Evolutionary conservation across 2,113 vertebrate species (phyloP).

Genomic region (Gopherus flavomarginatus): DNA sequence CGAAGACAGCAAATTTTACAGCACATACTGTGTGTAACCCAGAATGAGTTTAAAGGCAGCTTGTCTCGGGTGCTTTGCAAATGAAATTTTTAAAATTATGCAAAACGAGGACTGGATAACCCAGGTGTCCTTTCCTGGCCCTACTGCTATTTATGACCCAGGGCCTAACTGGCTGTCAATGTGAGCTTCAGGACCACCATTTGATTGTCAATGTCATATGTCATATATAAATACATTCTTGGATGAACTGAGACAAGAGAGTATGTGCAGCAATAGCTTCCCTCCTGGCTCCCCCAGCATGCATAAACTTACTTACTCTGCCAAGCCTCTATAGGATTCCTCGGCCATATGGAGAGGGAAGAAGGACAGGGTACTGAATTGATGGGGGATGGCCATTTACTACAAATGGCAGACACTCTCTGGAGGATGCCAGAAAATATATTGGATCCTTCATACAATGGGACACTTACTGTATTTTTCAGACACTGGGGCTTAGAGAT

Average conservation of each 20-base stretch:
- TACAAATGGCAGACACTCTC: neutral
- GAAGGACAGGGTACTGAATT: neutral
- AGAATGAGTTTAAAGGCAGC: neutral
- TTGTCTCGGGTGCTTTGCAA: slow-evolving; percentile 1
- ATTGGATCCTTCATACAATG: neutral
- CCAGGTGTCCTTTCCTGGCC: slow-evolving; percentile 25
- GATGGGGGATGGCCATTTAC: neutral
- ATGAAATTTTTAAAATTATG: slow-evolving; percentile 10
- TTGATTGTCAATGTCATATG: slow-evolving; percentile 18
- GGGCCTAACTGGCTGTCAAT: slow-evolving; percentile 50
- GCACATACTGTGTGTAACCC: fast-evolving
- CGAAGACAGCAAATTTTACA: slow-evolving; percentile 43
- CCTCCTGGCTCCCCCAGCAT: neutral
- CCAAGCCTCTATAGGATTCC: neutral
- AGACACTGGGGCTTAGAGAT: neutral
- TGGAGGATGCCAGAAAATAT: neutral
- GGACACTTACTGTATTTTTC: neutral
- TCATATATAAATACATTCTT: neutral
- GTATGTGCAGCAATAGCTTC: neutral
- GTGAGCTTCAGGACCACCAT: neutral
- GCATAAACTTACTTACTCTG: neutral
- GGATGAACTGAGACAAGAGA: slow-evolving; percentile 33
- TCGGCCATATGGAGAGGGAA: fast-evolving
- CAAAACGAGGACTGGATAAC: neutral
- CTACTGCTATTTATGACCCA: slow-evolving; percentile 5